Conservation (phyloP, 1,140 invertebrate genomes). For the Contarinia nasturtii region DNA sequence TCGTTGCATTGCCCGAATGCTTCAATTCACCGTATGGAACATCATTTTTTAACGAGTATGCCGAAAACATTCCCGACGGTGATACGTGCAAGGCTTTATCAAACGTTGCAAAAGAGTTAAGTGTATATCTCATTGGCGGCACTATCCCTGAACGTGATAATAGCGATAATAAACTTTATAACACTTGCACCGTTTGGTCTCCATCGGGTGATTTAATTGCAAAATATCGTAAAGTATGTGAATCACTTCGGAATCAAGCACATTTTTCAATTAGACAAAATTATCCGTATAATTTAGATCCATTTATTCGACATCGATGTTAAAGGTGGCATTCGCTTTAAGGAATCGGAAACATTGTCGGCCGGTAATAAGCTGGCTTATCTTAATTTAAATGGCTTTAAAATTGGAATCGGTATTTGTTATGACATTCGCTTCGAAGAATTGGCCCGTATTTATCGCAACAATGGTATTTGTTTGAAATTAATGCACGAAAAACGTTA, state of each 20-base stretch:
- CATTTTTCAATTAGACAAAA: no score
- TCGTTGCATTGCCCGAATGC: conserved; percentile 78
- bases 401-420: conserved; percentile 81
- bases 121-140: conserved; percentile 71
- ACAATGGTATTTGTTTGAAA: conserved; percentile 15
- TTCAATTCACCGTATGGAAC: conserved; percentile 75
- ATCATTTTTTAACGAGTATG: conserved; percentile 69
- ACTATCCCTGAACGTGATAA: conserved; percentile 65
- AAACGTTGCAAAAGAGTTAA: conserved; percentile 50
- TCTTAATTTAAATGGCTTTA: conserved; percentile 43
- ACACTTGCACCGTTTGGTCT: conserved; percentile 81
- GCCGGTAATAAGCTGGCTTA: conserved; percentile 53
- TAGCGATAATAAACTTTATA: conserved; percentile 39
- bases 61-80: conserved; percentile 61
- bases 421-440: conserved; percentile 87
- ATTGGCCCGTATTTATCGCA: conserved; percentile 65
- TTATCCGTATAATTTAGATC: conserved; percentile 22
- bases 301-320: conserved; percentile 93
- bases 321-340: conserved; percentile 75
- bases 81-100: conserved; percentile 50
- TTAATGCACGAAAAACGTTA: background rate
- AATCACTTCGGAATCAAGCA: no score
- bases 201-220: conserved; percentile 53
- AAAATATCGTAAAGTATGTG: conserved; percentile 49
- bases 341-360: conserved; percentile 67